Percentiles rank a stretch among this genome's conserved stretches.
These are phyloP conservation scores for Chondrosia reniformis DNA, from an alignment of 37 sponge, comb jelly and placozoan genomes.

Conservation along the genomic window DNA sequence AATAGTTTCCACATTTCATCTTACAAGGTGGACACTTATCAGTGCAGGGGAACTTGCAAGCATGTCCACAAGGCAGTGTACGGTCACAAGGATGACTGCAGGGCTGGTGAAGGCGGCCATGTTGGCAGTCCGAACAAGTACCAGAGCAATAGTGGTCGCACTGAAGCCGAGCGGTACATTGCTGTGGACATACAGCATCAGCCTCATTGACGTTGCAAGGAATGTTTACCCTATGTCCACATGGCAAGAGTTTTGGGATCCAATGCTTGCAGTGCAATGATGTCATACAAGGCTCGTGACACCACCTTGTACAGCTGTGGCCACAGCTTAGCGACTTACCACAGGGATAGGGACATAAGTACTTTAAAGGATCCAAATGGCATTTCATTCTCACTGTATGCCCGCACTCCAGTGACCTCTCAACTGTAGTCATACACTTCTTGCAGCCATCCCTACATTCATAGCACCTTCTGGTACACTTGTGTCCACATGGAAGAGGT, in stretches of 20 bases:
- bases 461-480: not conserved
- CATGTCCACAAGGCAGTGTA: constrained; percentile 55
- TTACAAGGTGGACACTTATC: constrained; percentile 67
- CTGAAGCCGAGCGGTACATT: constrained; percentile 29
- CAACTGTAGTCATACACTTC: not conserved
- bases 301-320: constrained; percentile 27
- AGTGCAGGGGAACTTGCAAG: constrained; percentile 66
- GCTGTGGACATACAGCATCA: not conserved
- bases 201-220: constrained; percentile 7
- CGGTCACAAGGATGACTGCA: not conserved
- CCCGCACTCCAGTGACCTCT: not conserved
- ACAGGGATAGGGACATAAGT: not conserved
- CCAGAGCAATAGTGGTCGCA: constrained; percentile 67
- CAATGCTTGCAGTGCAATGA: not conserved
- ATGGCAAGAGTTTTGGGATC: not conserved
- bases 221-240: not conserved
- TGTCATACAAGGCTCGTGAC: not conserved
- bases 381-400: constrained; percentile 5
- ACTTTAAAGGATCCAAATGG: not conserved
- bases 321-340: constrained; percentile 40
- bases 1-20: constrained; percentile 60
- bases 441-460: not conserved
- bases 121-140: constrained; percentile 2
- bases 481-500: constrained; percentile 40
- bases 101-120: not conserved